These are phyloP conservation scores for Gorsachius magnificus DNA, from an alignment of 2,797 vertebrate species.

Conservation along the genomic window DNA sequence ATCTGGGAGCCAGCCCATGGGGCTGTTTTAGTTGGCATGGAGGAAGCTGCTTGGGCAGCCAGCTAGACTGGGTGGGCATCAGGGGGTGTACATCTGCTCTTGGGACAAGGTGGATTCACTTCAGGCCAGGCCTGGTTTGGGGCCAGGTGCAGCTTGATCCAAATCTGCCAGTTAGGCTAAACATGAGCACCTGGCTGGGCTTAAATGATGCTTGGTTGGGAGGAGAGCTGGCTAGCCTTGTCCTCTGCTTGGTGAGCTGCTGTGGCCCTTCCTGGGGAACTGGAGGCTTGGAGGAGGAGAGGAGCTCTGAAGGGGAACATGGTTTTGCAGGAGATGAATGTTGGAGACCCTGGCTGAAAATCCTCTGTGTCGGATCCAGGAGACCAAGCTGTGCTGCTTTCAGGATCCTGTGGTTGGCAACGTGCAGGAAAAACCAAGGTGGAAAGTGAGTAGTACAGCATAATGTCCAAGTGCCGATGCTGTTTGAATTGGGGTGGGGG, in stretches of 20 bases:
- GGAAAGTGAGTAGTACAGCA: not conserved
- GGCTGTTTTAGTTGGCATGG: accelerated
- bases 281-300: not conserved
- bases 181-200: not conserved
- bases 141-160: not conserved
- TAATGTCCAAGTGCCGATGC: accelerated
- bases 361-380: accelerated
- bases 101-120: not conserved
- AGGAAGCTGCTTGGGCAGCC: not conserved
- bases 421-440: not conserved
- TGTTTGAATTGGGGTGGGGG: not conserved
- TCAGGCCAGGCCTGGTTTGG: not conserved
- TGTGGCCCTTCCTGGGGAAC: not conserved
- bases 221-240: not conserved
- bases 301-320: accelerated
- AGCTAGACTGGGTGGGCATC: not conserved
- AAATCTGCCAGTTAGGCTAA: not conserved
- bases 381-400: not conserved
- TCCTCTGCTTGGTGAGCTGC: not conserved
- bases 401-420: not conserved
- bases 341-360: not conserved
- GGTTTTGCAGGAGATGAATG: not conserved
- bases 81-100: not conserved
- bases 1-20: not conserved
- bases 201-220: not conserved